Base-by-base conservation (phyloP, 2,113 vertebrate genomes). In the Rhadina sibilatrix region DNA sequence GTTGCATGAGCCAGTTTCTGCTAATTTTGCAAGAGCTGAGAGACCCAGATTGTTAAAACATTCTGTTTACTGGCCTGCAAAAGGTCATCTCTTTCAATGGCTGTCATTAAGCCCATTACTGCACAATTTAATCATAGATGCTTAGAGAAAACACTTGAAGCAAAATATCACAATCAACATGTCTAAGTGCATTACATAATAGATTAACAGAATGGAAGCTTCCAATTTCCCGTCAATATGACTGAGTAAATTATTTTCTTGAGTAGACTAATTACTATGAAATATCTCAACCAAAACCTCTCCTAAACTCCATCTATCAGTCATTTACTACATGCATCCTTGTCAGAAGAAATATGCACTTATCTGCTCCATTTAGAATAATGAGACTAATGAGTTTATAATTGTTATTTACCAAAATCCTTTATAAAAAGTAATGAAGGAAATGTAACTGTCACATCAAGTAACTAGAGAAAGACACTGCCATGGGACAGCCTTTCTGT, bases 401-500 rank as follows among this genome's bases (percentile, higher is more conserved):
- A 93, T 84, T 85, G 57, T 83, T 92, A 44, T 81, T 96, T 89
- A 87, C 37, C 69, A 91, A 95, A 95, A 96, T 56, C n/a, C 15
- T 56, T 90, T 71, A 38, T 54, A 68, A 95, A 94, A 94, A 78
- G 37, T 82, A 89, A 84, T 44, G 52, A 92, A 80, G 71, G 14
- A 89, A 94, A 90, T 82, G 69, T 42, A 91, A 78, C 28, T 68
- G 24, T 78, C 92, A 60, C 49, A 81, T 87, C 44, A 87, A 77
- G 64, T n/a, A 77, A 59, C 42, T 5, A 76, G 57, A 65, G 82
- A 74, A 77, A 60, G 7, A 15, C 9, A 47, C 15, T 74, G 24
- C 15, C 23, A 33, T 3, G 5, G 28, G 28, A 57, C 7, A 75
- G 28, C 11, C 9, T 33, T 12, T 49, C 44, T 69, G 13, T 49